phyloP scores from a whole-genome alignment of 2,888 invertebrate species.

The Dioctria linearis region DNA sequence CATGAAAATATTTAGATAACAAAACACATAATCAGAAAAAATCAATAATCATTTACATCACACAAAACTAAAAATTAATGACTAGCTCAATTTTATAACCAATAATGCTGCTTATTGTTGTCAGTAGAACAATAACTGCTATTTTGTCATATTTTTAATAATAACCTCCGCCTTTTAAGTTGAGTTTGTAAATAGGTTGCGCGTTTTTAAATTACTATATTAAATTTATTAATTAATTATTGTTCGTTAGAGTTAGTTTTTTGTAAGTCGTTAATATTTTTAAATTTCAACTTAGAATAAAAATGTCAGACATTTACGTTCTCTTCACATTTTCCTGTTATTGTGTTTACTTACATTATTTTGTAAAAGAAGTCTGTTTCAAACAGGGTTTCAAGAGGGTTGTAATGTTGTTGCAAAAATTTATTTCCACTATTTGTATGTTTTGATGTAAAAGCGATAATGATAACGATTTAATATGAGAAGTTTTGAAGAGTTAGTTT shows the following conservation, averaged over 20 bases:
- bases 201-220: constrained; percentile 46
- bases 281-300: constrained; percentile 37
- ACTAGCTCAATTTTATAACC: background rate
- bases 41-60: too few species aligned
- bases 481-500: too few species aligned
- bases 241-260: constrained; percentile 50
- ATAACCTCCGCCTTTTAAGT: constrained; percentile 9
- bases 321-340: constrained; percentile 31
- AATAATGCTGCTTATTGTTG: background rate
- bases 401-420: constrained; percentile 27
- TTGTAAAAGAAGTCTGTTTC: constrained; percentile 45
- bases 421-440: too few species aligned
- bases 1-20: too few species aligned
- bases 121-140: constrained; percentile 20
- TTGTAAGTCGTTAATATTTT: constrained; percentile 31
- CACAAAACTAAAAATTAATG: too few species aligned
- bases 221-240: constrained; percentile 51
- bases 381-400: background rate
- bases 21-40: background rate
- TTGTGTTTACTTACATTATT: constrained; percentile 35
- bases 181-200: constrained; percentile 52
- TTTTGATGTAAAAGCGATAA: too few species aligned
- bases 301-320: constrained; percentile 47
- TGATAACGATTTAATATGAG: too few species aligned
- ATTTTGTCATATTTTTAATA: constrained; percentile 6